Conservation (phyloP, 64 coral and sea anemone species). For the Porites lutea region DNA sequence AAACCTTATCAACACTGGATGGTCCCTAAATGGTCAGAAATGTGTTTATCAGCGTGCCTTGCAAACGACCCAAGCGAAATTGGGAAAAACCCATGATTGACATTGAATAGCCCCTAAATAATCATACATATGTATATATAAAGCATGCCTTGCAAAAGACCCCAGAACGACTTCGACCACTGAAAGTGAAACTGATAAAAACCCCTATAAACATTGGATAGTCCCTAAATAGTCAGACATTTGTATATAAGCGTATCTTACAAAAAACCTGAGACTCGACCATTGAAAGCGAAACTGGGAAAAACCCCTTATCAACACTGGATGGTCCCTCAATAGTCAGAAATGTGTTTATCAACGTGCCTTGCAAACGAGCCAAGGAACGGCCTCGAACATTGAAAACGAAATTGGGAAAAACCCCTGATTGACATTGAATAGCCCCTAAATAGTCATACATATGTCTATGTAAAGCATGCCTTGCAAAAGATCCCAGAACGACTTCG, state of each 20-base stretch:
- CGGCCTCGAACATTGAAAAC: neutral
- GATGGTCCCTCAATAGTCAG: neutral
- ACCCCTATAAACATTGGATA: too few species aligned
- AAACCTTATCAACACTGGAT: neutral
- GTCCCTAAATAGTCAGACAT: too few species aligned
- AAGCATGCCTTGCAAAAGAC: too few species aligned
- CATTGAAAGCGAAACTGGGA: constrained; percentile 1
- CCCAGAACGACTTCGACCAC: too few species aligned
- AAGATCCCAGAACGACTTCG: too few species aligned
- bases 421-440: neutral
- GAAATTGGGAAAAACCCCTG: neutral
- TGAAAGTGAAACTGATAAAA: too few species aligned
- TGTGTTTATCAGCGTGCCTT: neutral
- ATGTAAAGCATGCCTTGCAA: too few species aligned
- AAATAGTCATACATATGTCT: too few species aligned
- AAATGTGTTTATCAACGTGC: neutral
- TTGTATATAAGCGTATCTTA: too few species aligned
- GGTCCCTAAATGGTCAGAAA: neutral
- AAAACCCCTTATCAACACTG: neutral
- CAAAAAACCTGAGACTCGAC: too few species aligned
- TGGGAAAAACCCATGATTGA: neutral
- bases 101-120: neutral
- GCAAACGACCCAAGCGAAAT: neutral
- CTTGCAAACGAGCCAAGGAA: neutral
- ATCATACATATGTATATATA: too few species aligned